Base-by-base conservation (phyloP, 2,888 invertebrate species). In the Lypha dubia region DNA sequence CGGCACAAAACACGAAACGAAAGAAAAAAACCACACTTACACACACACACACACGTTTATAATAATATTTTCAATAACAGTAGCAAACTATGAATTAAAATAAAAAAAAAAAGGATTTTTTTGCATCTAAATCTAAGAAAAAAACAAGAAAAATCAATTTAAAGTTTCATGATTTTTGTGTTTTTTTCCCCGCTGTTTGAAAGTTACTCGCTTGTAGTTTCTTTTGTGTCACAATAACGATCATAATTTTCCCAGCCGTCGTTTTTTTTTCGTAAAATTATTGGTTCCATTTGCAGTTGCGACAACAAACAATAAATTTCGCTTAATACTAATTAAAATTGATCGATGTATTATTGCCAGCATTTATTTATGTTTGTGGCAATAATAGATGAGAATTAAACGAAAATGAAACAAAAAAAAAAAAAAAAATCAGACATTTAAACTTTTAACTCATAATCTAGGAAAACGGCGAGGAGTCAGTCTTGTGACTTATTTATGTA, bases 251-350 rank as follows among this genome's bases (percentile, higher is more conserved):
- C 70, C 81, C 81, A 76, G 75, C 51, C 56, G 70, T 70, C 56
- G 71, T 71, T 56, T 58, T 62, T n/a, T 76, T 32, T 15, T 32
- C 76, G 28, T 65, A 58, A 82, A 82, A 75, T 82, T 82, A 82
- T 82, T 82, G 81, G 70, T 71, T 82, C 63, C 75, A 82, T 76
- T 76, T 82, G 58, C 17, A 58, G 63, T 71, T 70, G 28, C 56
- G 63, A 76, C 75, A 76, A 38, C 60, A 46, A 76, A 6, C 75
- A 38, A 82, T 82, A 82, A 82, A 82, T 82, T 76, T 70, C 32
- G 20, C 46, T 82, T 38, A 82, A 82, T 70, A 76, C 80, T 84
- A 84, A 84, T 84, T 84, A 84, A 84, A 84, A 80, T 71, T 84
- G 76, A 84, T 84, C 65, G 79, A 84, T 79, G 79, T 70, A 65